phyloP scores from a whole-genome alignment of 2,888 invertebrate genomes.

The Sphinx pinastri region DNA sequence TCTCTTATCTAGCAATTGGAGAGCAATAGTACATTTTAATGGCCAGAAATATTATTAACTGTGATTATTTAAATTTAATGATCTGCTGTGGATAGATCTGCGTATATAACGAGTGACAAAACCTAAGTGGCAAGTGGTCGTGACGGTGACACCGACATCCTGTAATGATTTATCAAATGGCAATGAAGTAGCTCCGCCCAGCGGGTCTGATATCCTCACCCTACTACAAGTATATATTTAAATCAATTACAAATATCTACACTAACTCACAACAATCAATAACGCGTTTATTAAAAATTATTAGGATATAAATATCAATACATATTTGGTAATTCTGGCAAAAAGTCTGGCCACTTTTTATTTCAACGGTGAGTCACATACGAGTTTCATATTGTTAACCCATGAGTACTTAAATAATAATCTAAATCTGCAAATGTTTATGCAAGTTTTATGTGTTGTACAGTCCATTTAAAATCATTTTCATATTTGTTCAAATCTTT shows the following conservation, averaged over 20 bases:
- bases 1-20: background rate
- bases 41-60: background rate
- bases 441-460: background rate
- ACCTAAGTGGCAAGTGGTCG: constrained; percentile 16
- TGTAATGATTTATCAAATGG: constrained; percentile 36
- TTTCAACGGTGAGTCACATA: constrained; percentile 6
- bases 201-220: constrained; percentile 37
- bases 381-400: constrained; percentile 1
- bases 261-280: constrained; percentile 3
- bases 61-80: constrained; percentile 12
- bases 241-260: constrained; percentile 1
- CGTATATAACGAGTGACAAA: constrained; percentile 18
- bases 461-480: background rate
- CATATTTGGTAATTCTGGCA: constrained; percentile 31
- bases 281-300: constrained; percentile 33
- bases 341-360: constrained; percentile 20
- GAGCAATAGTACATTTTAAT: background rate
- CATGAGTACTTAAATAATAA: background rate
- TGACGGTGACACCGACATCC: constrained; percentile 27
- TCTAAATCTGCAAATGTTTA: constrained; percentile 6
- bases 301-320: constrained; percentile 39
- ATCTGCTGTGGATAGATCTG: background rate
- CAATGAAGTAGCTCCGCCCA: constrained; percentile 30
- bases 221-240: constrained; percentile 27
- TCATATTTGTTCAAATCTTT: background rate